phyloP scores from a whole-genome alignment of 2,888 invertebrate species.

The Stenchaetothrips biformis region DNA sequence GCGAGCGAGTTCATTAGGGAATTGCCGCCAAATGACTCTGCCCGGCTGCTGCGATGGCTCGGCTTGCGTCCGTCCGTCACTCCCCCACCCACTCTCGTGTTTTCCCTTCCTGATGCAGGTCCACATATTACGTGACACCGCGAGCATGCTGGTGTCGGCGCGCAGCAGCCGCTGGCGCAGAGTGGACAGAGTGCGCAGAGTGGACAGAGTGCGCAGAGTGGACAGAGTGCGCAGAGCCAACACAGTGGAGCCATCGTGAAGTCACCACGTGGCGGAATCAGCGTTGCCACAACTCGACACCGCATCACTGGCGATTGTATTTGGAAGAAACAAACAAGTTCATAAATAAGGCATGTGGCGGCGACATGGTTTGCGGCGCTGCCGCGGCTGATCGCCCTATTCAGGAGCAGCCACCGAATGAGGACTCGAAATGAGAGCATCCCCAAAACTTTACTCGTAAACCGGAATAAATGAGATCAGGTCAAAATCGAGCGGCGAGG shows the following conservation, averaged over 20 bases:
- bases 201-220: too few species aligned
- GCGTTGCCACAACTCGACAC: too few species aligned
- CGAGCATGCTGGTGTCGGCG: too few species aligned
- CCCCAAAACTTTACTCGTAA: conserved; percentile 21
- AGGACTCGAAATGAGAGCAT: conserved; percentile 6
- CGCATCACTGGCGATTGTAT: background rate
- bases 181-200: too few species aligned
- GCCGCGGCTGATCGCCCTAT: background rate
- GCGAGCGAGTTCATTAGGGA: conserved; percentile 4
- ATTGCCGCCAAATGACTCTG: background rate
- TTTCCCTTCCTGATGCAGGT: too few species aligned
- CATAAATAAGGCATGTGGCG: conserved; percentile 12
- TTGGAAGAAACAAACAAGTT: conserved; percentile 16
- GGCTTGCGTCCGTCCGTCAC: too few species aligned
- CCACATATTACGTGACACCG: too few species aligned
- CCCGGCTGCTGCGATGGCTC: background rate
- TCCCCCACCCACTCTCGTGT: too few species aligned
- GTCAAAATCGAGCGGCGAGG: background rate
- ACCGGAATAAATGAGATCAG: conserved; percentile 18
- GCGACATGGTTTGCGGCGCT: background rate
- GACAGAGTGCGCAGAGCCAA: too few species aligned
- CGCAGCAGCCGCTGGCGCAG: too few species aligned
- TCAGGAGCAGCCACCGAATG: conserved; percentile 14
- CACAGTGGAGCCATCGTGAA: too few species aligned
- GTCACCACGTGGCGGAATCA: too few species aligned